Evolutionary conservation across 2,113 vertebrate species (phyloP).

Genomic region (Crotalus tigris): DNA sequence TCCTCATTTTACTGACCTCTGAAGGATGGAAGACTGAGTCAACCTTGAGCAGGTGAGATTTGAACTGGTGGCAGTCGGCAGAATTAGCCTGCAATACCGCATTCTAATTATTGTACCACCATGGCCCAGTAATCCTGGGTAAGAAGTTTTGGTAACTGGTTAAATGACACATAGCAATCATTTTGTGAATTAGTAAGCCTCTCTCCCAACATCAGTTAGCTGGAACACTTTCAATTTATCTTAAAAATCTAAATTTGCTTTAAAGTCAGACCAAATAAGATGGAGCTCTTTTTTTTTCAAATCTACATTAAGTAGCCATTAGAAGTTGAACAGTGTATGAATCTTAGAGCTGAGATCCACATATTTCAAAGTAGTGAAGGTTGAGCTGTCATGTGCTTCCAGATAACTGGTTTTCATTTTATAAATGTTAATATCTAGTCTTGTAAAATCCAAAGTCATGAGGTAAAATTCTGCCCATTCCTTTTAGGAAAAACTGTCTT

Average conservation of each 20-base stretch:
- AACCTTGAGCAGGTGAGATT: not conserved
- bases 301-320: not conserved
- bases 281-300: not conserved
- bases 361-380: not conserved
- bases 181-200: not conserved
- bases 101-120: not conserved
- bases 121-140: not conserved
- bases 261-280: not conserved
- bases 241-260: not conserved
- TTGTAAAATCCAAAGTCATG: not conserved
- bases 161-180: not conserved
- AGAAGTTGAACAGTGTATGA: not conserved
- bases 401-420: not conserved
- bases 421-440: not conserved
- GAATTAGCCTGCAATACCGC: not conserved
- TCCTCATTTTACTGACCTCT: not conserved
- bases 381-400: not conserved
- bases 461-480: not conserved
- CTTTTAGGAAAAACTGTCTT: not conserved
- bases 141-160: not conserved
- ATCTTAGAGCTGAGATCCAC: not conserved
- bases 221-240: not conserved
- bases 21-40: not conserved
- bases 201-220: not conserved
- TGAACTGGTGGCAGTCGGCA: not conserved